These are phyloP conservation scores for Drosophila suzukii DNA, from an alignment of 1,140 invertebrate genomes.

Conservation along the genomic window DNA sequence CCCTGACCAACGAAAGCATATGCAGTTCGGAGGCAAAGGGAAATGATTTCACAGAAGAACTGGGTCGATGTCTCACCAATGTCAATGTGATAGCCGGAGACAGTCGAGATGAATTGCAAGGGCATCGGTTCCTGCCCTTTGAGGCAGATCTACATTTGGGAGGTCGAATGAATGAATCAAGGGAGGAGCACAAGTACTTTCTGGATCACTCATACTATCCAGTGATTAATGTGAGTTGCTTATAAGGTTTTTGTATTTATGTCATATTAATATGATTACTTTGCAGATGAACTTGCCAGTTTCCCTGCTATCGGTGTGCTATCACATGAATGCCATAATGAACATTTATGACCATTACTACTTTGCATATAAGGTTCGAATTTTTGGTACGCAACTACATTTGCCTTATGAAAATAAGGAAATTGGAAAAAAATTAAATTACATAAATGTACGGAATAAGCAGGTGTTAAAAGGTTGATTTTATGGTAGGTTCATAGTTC, in stretches of 20 bases:
- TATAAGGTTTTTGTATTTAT: neutral
- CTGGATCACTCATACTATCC: conserved; percentile 43
- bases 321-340: conserved; percentile 10
- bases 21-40: conserved; percentile 23
- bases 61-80: conserved; percentile 58
- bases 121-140: conserved; percentile 66
- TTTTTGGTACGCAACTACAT: conserved; percentile 40
- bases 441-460: conserved; percentile 3
- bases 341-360: conserved; percentile 51
- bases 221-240: conserved; percentile 43
- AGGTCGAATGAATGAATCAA: conserved; percentile 21
- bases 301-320: conserved; percentile 39
- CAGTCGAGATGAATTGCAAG: conserved; percentile 50
- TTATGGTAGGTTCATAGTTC: neutral
- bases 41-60: conserved; percentile 25
- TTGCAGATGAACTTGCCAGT: conserved; percentile 37
- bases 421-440: neutral
- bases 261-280: neutral
- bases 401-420: neutral
- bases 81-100: conserved; percentile 59
- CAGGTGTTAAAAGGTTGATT: neutral
- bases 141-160: conserved; percentile 24
- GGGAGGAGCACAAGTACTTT: conserved; percentile 41
- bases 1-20: conserved; percentile 46
- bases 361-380: conserved; percentile 38